Evolutionary conservation across 2,888 invertebrate species (phyloP).

Genomic region (Corythucha ciliata): DNA sequence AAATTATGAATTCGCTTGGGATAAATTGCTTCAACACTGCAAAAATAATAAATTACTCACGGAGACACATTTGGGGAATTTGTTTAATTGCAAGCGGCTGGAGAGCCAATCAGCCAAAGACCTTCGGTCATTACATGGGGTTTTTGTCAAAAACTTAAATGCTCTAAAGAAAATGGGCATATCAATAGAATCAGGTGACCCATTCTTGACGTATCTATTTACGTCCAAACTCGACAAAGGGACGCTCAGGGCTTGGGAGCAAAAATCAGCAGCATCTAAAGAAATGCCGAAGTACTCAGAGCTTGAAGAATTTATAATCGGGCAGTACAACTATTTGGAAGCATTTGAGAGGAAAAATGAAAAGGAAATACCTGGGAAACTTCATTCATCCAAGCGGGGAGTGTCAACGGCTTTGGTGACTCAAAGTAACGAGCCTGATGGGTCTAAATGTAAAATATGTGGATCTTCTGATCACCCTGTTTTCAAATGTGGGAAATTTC

Average conservation of each 20-base stretch:
- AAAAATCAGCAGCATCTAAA: not conserved
- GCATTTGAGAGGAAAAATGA: not conserved
- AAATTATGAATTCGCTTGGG: conserved; percentile 8
- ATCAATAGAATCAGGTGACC: not conserved
- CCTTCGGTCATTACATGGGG: not conserved
- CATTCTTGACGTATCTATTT: conserved; percentile 3
- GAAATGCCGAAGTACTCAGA: not conserved
- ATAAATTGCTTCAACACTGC: conserved; percentile 1
- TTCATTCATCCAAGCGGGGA: not conserved
- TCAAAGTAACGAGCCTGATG: no score
- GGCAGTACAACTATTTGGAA: conserved; percentile 12
- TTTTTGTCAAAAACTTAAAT: conserved; percentile 5
- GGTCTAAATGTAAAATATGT: no score
- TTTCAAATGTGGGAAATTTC: no score
- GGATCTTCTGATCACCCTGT: no score
- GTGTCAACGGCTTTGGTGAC: not conserved
- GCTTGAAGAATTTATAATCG: not conserved
- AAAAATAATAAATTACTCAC: conserved; percentile 1
- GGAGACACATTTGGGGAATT: conserved; percentile 2
- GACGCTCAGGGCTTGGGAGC: conserved; percentile 5
- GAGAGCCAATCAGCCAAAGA: conserved; percentile 3
- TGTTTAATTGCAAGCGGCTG: conserved; percentile 1
- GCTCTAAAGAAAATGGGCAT: conserved; percentile 6
- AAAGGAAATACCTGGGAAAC: not conserved
- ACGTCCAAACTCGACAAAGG: conserved; percentile 5